Evolutionary conservation across 2,113 vertebrate species (phyloP).

Genomic region (Eulemur macaco): DNA sequence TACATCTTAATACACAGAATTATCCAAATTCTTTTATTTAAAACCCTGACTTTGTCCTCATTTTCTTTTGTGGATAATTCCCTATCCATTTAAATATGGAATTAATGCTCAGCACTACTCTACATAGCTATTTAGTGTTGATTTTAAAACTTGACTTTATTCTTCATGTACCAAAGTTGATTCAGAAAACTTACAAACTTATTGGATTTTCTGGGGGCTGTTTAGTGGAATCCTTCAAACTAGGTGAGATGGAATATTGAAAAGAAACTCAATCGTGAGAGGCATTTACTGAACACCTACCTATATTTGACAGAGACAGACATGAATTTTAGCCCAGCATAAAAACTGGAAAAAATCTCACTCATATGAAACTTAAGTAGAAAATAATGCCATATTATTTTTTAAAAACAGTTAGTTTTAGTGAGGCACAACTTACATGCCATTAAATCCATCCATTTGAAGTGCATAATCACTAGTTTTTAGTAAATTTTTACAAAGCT

Average conservation of each 20-base stretch:
- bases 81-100: background rate
- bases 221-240: background rate
- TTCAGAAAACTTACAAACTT: background rate
- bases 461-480: background rate
- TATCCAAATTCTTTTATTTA: background rate
- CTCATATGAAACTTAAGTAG: background rate
- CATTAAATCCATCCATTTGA: constrained; percentile 30
- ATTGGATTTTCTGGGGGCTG: background rate
- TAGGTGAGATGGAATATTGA: background rate
- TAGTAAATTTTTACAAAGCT: constrained; percentile 31
- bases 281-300: background rate
- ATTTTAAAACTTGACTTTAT: background rate
- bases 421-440: background rate
- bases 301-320: constrained; percentile 14
- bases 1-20: background rate
- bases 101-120: background rate
- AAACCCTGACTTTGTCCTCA: background rate
- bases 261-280: constrained; percentile 9
- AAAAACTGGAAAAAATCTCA: constrained; percentile 9
- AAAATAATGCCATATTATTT: constrained; percentile 16
- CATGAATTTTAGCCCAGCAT: background rate
- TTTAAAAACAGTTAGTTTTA: background rate
- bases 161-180: background rate
- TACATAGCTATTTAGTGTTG: background rate
- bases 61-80: background rate